phyloP scores from a whole-genome alignment of 2,797 vertebrate genomes.

The Hypotaenidia philippensis region DNA sequence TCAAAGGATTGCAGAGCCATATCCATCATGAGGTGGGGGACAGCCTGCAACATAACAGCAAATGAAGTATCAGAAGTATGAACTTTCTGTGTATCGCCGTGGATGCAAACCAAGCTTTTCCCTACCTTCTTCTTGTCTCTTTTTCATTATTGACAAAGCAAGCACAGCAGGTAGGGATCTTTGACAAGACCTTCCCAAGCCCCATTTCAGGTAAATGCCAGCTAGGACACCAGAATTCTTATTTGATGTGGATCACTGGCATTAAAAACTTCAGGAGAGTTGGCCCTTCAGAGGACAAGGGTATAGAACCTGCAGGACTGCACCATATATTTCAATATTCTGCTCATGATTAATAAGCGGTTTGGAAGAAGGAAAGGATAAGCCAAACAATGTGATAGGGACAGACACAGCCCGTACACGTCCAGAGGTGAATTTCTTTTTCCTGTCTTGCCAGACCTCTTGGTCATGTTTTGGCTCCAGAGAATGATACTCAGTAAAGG shows the following conservation, averaged over 20 bases:
- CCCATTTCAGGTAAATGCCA: neutral
- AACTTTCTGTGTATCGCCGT: neutral
- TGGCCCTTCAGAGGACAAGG: neutral
- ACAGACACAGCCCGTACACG: neutral
- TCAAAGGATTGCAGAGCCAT: slow-evolving; percentile 72
- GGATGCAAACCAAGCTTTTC: neutral
- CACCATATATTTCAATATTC: neutral
- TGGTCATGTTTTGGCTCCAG: neutral
- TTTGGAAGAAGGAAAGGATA: neutral
- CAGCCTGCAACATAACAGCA: slow-evolving; percentile 37
- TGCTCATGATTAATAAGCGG: neutral
- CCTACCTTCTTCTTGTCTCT: neutral
- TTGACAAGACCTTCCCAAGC: neutral
- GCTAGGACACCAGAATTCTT: neutral
- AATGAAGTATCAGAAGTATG: neutral
- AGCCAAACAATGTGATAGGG: neutral
- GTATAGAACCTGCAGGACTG: neutral
- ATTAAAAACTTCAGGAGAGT: neutral
- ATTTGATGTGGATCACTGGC: neutral
- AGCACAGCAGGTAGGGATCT: neutral
- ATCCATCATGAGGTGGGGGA: slow-evolving; percentile 28
- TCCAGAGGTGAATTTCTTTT: neutral
- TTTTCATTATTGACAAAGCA: neutral
- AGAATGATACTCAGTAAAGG: neutral
- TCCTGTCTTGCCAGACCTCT: neutral